A percentile compares a stretch with the other conserved stretches of the same genome.
Evolutionary conservation across 2,888 invertebrate genomes (phyloP).

Genomic region (Andrena trimmerana): DNA sequence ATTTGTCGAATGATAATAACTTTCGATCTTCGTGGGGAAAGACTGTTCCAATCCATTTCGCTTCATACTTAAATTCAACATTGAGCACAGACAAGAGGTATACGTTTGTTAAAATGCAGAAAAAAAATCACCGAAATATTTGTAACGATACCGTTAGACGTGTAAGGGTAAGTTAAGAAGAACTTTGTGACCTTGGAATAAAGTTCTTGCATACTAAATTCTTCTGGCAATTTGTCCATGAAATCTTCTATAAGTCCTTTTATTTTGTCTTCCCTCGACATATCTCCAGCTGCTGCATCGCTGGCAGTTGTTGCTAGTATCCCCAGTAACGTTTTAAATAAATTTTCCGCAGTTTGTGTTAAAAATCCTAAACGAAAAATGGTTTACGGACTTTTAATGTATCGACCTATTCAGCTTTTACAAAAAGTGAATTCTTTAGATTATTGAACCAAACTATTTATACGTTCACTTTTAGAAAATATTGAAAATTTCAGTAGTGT

Average conservation of each 20-base stretch:
- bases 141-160: too few species aligned
- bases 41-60: too few species aligned
- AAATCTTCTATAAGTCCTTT: constrained; percentile 91
- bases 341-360: constrained; percentile 93
- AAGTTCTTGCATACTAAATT: constrained; percentile 94
- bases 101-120: too few species aligned
- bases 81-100: too few species aligned
- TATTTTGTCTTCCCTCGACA: constrained; percentile 94
- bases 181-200: constrained; percentile 88
- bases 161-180: not conserved
- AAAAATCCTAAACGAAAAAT: constrained; percentile 87
- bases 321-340: constrained; percentile 94
- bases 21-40: too few species aligned
- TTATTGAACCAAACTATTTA: not conserved
- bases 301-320: constrained; percentile 95
- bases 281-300: constrained; percentile 89
- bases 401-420: not conserved
- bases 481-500: not conserved
- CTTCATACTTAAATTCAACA: too few species aligned
- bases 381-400: not conserved
- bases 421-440: not conserved
- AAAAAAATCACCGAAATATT: too few species aligned
- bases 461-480: not conserved
- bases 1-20: too few species aligned
- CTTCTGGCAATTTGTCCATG: constrained; percentile 94